Percentiles rank a stretch among this genome's conserved stretches.
phyloP scores from a whole-genome alignment of 2,888 invertebrate genomes.

The Andrena chrysosceles region DNA sequence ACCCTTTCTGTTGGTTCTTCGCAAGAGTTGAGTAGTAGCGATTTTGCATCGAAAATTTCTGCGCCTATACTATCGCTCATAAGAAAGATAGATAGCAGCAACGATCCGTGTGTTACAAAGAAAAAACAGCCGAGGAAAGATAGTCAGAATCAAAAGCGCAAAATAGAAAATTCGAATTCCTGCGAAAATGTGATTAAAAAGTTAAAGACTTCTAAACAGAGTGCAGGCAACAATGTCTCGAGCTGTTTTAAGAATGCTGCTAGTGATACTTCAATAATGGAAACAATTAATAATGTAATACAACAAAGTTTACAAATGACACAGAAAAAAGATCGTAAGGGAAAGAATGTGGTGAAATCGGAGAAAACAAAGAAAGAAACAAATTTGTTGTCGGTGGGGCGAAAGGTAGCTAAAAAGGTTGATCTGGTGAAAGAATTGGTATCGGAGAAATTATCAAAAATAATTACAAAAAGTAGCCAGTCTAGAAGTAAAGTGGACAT shows the following conservation, averaged over 20 bases:
- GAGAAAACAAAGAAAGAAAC: slow-evolving; percentile 73
- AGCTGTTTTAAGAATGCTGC: slow-evolving; percentile 64
- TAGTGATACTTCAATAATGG: slow-evolving; percentile 81
- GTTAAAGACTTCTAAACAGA: slow-evolving; percentile 79
- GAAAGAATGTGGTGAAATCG: slow-evolving; percentile 70
- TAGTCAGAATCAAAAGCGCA: slow-evolving; percentile 74
- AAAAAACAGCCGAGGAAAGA: slow-evolving; percentile 73
- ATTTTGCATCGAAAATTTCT: slow-evolving; percentile 50
- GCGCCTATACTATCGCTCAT: slow-evolving; percentile 60
- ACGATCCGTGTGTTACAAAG: slow-evolving; percentile 76
- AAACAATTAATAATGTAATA: slow-evolving; percentile 82
- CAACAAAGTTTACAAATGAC: slow-evolving; percentile 81
- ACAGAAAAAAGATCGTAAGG: slow-evolving; percentile 78
- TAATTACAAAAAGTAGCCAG: slow-evolving; percentile 61
- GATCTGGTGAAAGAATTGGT: slow-evolving; percentile 81
- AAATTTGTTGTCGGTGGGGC: slow-evolving; percentile 73
- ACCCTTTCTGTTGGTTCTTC: slow-evolving; percentile 80
- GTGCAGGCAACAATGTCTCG: slow-evolving; percentile 73
- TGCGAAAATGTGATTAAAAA: slow-evolving; percentile 77
- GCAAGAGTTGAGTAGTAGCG: slow-evolving; percentile 67
- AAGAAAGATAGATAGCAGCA: slow-evolving; percentile 43
- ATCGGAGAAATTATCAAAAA: slow-evolving; percentile 72
- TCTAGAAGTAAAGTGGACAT: slow-evolving; percentile 65
- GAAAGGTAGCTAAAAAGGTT: slow-evolving; percentile 84
- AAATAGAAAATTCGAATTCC: slow-evolving; percentile 73